Percentiles rank a stretch among this genome's conserved stretches.
These are phyloP conservation scores for Hermodice carunculata DNA, from an alignment of 2,888 invertebrate genomes.

Conservation along the genomic window DNA sequence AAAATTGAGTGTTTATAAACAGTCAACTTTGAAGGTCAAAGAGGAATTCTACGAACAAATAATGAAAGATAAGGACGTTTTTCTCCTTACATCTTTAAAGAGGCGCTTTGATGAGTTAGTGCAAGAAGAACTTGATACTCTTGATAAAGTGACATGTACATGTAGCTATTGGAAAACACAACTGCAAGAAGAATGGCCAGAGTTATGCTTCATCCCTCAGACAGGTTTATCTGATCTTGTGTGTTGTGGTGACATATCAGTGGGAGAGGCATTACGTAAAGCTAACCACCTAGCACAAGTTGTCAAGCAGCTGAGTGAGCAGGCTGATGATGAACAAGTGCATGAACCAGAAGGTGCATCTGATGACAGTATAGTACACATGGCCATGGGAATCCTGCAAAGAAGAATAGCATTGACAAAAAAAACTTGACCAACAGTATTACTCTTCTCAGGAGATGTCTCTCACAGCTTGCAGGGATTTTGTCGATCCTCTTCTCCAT, in stretches of 20 bases:
- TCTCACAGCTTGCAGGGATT: background rate
- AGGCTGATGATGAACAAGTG: too few species aligned
- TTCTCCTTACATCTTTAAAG: background rate
- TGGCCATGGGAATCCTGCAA: slow-evolving; percentile 1
- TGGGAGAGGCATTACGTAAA: background rate
- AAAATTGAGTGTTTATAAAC: background rate
- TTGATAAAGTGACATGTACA: background rate
- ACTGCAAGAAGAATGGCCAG: background rate
- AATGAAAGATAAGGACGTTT: background rate
- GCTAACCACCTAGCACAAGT: too few species aligned
- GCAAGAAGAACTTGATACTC: background rate
- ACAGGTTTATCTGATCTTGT: background rate
- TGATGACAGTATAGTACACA: slow-evolving; percentile 3
- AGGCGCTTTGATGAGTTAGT: background rate
- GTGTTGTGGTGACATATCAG: background rate
- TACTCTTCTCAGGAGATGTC: too few species aligned
- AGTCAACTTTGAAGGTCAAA: background rate
- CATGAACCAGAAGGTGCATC: background rate
- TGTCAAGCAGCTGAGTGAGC: too few species aligned
- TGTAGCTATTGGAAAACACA: background rate
- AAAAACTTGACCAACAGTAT: too few species aligned
- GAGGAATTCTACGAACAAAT: background rate
- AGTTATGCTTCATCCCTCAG: background rate
- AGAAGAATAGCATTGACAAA: too few species aligned
- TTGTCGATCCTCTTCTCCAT: slow-evolving; percentile 11